Conservation (phyloP, 2,888 invertebrate genomes). For the Lasioglossum villosulum region DNA sequence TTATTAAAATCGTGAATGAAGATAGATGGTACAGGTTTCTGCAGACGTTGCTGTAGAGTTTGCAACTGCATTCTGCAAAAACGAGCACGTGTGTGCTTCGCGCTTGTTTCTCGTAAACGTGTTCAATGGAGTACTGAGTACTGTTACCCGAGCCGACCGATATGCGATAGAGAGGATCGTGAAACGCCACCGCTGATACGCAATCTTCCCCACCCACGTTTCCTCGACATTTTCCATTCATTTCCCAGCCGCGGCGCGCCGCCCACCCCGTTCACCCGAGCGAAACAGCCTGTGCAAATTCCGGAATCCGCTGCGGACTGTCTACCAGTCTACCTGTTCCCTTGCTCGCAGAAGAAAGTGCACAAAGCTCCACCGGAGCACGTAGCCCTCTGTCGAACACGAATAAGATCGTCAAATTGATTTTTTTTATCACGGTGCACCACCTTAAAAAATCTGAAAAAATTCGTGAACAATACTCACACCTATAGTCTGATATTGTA, state of each 20-base stretch:
- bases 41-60: neutral
- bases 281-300: neutral
- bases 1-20: too few relatives aligned
- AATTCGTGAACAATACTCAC: neutral
- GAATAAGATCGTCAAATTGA: too few relatives aligned
- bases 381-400: too few relatives aligned
- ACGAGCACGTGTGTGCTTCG: conserved; percentile 34
- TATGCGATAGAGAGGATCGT: conserved; percentile 32
- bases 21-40: too few relatives aligned
- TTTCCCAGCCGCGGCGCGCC: conserved; percentile 41
- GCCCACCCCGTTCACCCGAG: neutral
- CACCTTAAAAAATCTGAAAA: neutral
- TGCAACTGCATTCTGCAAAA: conserved; percentile 36
- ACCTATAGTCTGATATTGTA: neutral
- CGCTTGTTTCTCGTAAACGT: conserved; percentile 35
- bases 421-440: too few relatives aligned
- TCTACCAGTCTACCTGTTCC: neutral
- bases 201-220: conserved; percentile 63
- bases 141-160: conserved; percentile 32
- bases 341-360: neutral
- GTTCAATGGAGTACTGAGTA: conserved; percentile 45
- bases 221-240: conserved; percentile 67
- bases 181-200: conserved; percentile 30
- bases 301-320: neutral
- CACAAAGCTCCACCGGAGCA: neutral